These are phyloP conservation scores for Morone saxatilis DNA, from an alignment of 2,113 vertebrate species.

Conservation along the genomic window DNA sequence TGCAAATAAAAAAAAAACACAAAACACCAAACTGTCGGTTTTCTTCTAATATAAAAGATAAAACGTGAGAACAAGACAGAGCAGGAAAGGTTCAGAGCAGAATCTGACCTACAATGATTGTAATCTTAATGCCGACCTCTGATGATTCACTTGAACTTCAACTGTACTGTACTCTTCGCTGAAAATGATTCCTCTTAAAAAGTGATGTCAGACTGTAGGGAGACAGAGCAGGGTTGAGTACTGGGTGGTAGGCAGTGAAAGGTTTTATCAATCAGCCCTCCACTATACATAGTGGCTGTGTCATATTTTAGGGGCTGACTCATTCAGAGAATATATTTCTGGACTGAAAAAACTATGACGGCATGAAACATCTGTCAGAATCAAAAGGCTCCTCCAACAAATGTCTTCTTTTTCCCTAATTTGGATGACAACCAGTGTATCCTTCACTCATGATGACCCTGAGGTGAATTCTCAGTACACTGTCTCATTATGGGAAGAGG, in stretches of 20 bases:
- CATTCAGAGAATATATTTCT: neutral
- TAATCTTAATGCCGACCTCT: neutral
- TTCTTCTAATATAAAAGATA: neutral
- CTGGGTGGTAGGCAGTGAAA: neutral
- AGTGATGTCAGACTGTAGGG: neutral
- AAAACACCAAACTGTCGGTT: neutral
- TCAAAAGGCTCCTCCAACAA: neutral
- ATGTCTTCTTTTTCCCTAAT: neutral
- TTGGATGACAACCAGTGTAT: neutral
- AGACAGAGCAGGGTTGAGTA: neutral
- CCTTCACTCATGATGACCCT: neutral
- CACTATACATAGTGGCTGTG: neutral
- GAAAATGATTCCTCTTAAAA: neutral
- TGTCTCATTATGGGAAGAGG: neutral
- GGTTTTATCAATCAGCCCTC: neutral
- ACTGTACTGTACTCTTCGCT: neutral
- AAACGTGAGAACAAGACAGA: neutral
- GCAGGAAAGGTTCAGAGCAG: neutral
- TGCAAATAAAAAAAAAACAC: neutral
- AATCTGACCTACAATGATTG: neutral
- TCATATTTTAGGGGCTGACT: neutral
- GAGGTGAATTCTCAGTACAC: neutral
- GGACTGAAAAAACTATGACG: no score
- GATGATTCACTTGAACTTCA: conserved; percentile 1
- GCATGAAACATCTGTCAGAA: neutral